These are phyloP conservation scores for Ophthalmolycus amberensis DNA, from an alignment of 2,113 vertebrate genomes.

Conservation along the genomic window DNA sequence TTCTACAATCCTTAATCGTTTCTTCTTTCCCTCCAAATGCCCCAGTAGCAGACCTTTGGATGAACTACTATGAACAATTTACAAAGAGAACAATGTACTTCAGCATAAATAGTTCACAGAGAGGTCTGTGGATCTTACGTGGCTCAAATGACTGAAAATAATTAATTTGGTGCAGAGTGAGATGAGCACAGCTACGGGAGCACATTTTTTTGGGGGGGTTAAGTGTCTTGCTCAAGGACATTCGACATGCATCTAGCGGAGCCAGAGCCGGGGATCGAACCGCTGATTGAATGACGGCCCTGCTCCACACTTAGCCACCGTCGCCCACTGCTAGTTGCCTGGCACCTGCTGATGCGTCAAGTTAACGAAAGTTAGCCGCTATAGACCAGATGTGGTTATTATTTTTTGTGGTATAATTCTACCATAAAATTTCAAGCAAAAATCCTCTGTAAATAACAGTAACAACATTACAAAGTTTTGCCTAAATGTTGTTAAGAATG, in stretches of 20 bases:
- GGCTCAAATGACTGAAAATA: not conserved
- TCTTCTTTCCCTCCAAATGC: not conserved
- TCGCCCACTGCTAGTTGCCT: not conserved
- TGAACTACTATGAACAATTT: not conserved
- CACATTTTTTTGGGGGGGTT: no score
- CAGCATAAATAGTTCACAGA: not conserved
- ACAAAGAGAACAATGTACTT: not conserved
- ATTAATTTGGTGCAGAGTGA: constrained; percentile 22
- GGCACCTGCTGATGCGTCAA: constrained; percentile 36
- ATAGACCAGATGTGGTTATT: not conserved
- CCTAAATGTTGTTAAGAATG: not conserved
- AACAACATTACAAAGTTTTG: no score
- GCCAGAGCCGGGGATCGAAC: no score
- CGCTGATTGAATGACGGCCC: no score
- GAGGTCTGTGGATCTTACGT: not conserved
- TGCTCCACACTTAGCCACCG: no score
- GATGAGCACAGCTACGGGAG: not conserved
- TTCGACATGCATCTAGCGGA: no score
- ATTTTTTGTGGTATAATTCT: no score
- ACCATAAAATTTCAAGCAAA: not conserved
- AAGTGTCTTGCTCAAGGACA: no score
- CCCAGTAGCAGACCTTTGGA: not conserved
- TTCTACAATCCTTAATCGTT: not conserved
- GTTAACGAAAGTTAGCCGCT: not conserved
- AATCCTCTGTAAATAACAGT: not conserved